A percentile compares a stretch with the other conserved stretches of the same genome.
Evolutionary conservation across 1,140 invertebrate genomes (phyloP).

Genomic region (Tachypleus tridentatus): DNA sequence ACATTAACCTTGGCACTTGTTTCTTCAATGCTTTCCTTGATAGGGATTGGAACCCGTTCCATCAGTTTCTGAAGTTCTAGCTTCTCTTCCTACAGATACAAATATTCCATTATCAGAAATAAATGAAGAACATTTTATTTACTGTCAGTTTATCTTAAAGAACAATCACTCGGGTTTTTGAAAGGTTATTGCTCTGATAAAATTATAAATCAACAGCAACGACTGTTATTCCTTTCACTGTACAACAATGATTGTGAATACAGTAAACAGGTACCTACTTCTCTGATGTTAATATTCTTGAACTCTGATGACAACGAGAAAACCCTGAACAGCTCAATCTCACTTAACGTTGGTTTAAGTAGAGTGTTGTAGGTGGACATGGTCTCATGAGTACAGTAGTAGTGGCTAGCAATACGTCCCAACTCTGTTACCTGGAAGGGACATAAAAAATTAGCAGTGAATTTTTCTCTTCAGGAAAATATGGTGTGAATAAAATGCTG

Average conservation of each 20-base stretch:
- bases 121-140: too few species aligned
- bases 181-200: not conserved
- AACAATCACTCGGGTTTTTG: too few species aligned
- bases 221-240: not conserved
- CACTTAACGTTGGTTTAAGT: constrained; percentile 88
- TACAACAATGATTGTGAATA: not conserved
- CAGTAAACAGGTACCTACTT: constrained; percentile 34
- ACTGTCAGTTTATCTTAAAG: too few species aligned
- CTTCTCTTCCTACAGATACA: constrained; percentile 68
- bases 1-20: constrained; percentile 95
- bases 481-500: too few species aligned
- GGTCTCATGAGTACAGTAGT: constrained; percentile 94
- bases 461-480: too few species aligned
- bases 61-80: constrained; percentile 93
- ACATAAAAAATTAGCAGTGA: not conserved
- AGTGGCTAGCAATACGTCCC: constrained; percentile 94
- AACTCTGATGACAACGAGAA: constrained; percentile 97
- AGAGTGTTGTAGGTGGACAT: constrained; percentile 95
- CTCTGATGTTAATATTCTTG: constrained; percentile 80
- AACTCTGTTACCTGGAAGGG: constrained; percentile 60
- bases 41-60: constrained; percentile 95
- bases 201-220: constrained; percentile 4
- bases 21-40: constrained; percentile 98
- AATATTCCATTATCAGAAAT: too few species aligned
- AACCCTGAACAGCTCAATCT: constrained; percentile 97